Evolutionary conservation across 2,113 vertebrate species (phyloP).

Genomic region (Jaculus jaculus): DNA sequence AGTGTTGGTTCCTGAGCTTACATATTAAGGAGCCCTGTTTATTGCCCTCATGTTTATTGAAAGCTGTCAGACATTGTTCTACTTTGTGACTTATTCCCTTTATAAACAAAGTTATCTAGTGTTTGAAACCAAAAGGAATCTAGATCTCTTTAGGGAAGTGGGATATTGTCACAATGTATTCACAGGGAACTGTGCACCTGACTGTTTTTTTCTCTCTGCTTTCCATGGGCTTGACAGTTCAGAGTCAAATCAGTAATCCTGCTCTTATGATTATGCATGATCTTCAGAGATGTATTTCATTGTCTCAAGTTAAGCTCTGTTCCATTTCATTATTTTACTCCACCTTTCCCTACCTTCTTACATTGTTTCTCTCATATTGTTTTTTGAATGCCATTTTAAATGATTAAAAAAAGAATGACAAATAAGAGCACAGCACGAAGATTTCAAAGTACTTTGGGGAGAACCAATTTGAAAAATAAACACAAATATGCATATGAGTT

Average conservation of each 20-base stretch:
- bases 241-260: not conserved
- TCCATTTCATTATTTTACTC: not conserved
- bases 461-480: not conserved
- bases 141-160: constrained; percentile 1
- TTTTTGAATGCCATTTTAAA: constrained; percentile 16
- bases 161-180: not conserved
- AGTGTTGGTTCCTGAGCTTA: not conserved
- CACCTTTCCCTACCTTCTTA: not conserved
- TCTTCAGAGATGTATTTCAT: not conserved
- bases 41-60: not conserved
- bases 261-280: not conserved
- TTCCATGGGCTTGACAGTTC: not conserved
- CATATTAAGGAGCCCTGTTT: not conserved
- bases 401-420: not conserved
- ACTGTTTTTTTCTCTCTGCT: not conserved
- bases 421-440: not conserved
- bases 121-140: not conserved
- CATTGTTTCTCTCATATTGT: not conserved
- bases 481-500: not conserved
- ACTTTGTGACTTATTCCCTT: not conserved
- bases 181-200: not conserved
- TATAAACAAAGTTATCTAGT: not conserved
- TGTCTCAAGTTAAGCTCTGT: not conserved
- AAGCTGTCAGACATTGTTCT: not conserved
- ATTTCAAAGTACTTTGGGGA: constrained; percentile 46